A percentile compares a stretch with the other conserved stretches of the same genome.
Conservation (phyloP, 2,888 invertebrate genomes). For the Ophion ventricosus region DNA sequence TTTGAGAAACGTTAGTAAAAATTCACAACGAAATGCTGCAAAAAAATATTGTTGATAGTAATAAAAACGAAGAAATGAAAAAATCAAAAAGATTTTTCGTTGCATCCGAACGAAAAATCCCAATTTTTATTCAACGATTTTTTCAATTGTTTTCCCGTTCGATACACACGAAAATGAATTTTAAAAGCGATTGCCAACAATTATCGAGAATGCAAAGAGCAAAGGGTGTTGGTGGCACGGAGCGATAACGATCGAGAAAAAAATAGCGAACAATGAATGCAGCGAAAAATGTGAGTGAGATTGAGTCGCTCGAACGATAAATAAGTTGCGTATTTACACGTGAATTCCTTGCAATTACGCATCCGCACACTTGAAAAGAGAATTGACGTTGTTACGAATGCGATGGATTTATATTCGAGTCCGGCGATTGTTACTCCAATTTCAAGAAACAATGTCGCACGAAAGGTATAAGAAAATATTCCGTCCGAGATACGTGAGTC, state of each 20-base stretch:
- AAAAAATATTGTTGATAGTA: no score
- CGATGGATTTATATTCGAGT: not conserved
- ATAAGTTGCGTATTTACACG: constrained; percentile 20
- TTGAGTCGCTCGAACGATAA: constrained; percentile 6
- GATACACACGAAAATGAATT: not conserved
- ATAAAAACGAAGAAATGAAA: no score
- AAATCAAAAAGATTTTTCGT: no score
- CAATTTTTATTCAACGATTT: not conserved
- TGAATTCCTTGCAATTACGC: constrained; percentile 10
- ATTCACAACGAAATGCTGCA: no score
- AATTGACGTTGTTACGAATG: constrained; percentile 24
- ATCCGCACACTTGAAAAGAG: not conserved
- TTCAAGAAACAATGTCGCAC: constrained; percentile 26
- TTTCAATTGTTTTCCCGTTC: not conserved
- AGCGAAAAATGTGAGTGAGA: constrained; percentile 13
- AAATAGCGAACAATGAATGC: not conserved
- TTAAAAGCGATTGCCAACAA: no score
- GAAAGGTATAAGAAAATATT: not conserved
- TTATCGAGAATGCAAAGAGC: not conserved
- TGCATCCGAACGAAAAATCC: no score
- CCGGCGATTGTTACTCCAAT: constrained; percentile 25
- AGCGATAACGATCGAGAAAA: constrained; percentile 13
- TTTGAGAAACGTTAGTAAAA: no score
- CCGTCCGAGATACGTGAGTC: not conserved
- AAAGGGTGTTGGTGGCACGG: not conserved